Evolutionary conservation across 2,888 invertebrate species (phyloP).

Genomic region (Lutraria lutraria): DNA sequence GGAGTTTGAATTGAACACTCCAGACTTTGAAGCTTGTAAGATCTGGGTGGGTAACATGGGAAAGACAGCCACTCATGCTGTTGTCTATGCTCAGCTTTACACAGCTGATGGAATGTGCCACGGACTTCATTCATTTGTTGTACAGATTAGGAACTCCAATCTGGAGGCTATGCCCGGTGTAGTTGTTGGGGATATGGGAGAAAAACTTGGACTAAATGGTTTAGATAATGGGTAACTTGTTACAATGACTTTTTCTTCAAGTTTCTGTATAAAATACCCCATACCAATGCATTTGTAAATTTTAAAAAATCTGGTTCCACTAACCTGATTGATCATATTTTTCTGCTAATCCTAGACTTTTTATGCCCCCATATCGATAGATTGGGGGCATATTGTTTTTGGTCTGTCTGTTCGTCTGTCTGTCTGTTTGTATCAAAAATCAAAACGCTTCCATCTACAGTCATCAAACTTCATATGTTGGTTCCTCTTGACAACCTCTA

Average conservation of each 20-base stretch:
- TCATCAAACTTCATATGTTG: too few relatives aligned
- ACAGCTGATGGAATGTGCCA: constrained; percentile 93
- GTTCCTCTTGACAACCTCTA: too few relatives aligned
- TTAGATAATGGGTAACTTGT: constrained; percentile 95
- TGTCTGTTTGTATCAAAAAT: too few relatives aligned
- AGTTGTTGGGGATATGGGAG: constrained; percentile 96
- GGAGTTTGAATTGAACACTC: constrained; percentile 92
- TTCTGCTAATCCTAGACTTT: too few relatives aligned
- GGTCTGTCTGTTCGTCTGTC: too few relatives aligned
- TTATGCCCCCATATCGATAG: too few relatives aligned
- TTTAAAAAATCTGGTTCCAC: too few relatives aligned
- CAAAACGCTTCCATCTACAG: too few relatives aligned
- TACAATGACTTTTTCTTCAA: not conserved
- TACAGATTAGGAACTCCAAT: constrained; percentile 90
- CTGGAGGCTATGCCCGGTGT: constrained; percentile 90
- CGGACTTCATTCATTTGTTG: constrained; percentile 96
- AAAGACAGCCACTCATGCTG: constrained; percentile 92
- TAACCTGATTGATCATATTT: too few relatives aligned
- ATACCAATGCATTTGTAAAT: too few relatives aligned
- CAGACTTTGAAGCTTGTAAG: constrained; percentile 93
- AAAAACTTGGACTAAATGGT: constrained; percentile 96
- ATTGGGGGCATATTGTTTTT: too few relatives aligned
- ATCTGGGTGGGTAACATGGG: constrained; percentile 94
- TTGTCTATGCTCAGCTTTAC: constrained; percentile 95
- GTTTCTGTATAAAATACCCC: too few relatives aligned